Evolutionary conservation across 2,797 vertebrate genomes (phyloP), one percentile per base, ranked within the genome.

Genomic region (Chloroceryle inda): DNA sequence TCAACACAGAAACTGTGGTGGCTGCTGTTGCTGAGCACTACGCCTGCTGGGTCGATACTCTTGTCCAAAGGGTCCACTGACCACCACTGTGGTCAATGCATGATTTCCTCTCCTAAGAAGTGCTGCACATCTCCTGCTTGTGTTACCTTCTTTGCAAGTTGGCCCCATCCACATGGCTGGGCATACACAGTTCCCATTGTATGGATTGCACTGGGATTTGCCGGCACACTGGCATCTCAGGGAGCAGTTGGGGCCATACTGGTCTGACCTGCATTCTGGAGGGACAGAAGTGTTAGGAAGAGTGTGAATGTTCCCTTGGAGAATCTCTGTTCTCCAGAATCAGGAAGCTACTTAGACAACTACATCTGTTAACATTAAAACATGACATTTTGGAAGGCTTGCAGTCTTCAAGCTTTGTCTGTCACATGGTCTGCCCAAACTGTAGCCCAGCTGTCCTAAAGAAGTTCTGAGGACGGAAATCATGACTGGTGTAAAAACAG

Each of bases 61-160:
- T 59, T 38, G 62, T 8, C 31, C 64, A 62, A 64, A 47, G 0
- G 2, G 24, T 13, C 19, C 23, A 29, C 31, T 1, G 3, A 52
- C 10, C 77, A 53, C 31, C 38, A 63, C 33, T 47, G 24, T 0
- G 9, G 10, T 22, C 24, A 52, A 9, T 2, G 5, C 0, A 2
- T 17, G 40, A 31, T 52, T 24, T 17, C 5, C 16, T n/a, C 35
- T 16, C 1, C 5, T 38, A 49, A 73, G 67, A 44, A 37, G 49
- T n/a, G 21, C 35, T 63, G 24, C 29, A 18, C 9, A 20, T 22
- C 29, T 47, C 71, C 80, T 55, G 53, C 6, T 35, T 11, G 24
- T 22, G 20, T 97, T 96, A 98, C 98, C 98, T 98, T 99, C 98
- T 89, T 97, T 96, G 94, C 98, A 99, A 85, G 96, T 98, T 40